phyloP scores from a whole-genome alignment of 2,888 invertebrate genomes.

The Spodoptera exigua region DNA sequence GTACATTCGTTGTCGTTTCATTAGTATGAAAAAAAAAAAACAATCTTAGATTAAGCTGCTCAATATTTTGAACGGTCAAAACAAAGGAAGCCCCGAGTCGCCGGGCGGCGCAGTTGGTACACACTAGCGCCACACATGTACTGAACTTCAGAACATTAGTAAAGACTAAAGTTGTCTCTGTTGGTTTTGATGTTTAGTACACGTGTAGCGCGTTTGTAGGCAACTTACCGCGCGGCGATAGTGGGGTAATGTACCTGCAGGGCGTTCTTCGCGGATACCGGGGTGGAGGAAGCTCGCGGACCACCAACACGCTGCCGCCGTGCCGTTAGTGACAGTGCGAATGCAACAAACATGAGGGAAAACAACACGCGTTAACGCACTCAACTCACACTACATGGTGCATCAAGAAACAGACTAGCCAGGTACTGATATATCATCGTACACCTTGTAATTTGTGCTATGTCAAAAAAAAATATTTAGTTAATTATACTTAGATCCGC shows the following conservation, averaged over 20 bases:
- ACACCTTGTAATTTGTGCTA: no score
- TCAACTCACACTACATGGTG: conserved; percentile 65
- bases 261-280: conserved; percentile 90
- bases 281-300: conserved; percentile 88
- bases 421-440: no score
- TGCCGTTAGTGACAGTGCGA: conserved; percentile 86
- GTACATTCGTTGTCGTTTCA: conserved; percentile 61
- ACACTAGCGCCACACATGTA: conserved; percentile 66
- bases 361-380: conserved; percentile 87
- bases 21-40: conserved; percentile 57
- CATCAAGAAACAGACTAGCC: no score
- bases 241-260: conserved; percentile 91
- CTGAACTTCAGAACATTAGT: conserved; percentile 73
- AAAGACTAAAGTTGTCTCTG: conserved; percentile 32
- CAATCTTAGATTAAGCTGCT: conserved; percentile 60
- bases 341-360: conserved; percentile 83
- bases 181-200: conserved; percentile 67
- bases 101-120: conserved; percentile 62
- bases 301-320: conserved; percentile 86
- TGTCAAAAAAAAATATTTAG: no score
- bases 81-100: conserved; percentile 69
- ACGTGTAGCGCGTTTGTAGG: conserved; percentile 53
- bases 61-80: conserved; percentile 63
- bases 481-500: no score
- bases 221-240: conserved; percentile 84